Evolutionary conservation across 1,140 invertebrate genomes (phyloP).

Genomic region (Calliopsis andreniformis): DNA sequence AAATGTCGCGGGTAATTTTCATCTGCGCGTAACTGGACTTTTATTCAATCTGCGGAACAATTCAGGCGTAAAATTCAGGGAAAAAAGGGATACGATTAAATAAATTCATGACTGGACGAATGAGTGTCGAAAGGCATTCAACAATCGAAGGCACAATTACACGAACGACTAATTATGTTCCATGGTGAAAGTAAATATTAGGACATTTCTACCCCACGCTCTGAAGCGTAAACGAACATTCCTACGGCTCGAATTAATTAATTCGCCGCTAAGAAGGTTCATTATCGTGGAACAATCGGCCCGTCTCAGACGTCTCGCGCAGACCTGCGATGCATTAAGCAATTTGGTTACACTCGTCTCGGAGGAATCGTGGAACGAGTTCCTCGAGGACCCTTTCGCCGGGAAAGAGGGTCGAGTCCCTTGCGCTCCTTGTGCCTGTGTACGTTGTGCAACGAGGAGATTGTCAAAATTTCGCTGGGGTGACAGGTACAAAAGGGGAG

Average conservation of each 20-base stretch:
- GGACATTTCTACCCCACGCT: not conserved
- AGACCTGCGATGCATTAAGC: constrained; percentile 59
- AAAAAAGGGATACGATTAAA: no score
- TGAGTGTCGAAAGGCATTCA: no score
- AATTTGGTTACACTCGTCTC: constrained; percentile 55
- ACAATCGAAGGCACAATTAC: not conserved
- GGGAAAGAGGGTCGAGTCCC: not conserved
- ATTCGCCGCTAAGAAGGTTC: constrained; percentile 45
- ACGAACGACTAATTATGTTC: not conserved
- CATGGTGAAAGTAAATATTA: not conserved
- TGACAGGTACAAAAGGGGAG: constrained; percentile 45
- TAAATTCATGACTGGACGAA: no score
- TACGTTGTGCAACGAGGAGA: constrained; percentile 34
- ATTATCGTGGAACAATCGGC: constrained; percentile 57
- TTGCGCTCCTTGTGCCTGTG: no score
- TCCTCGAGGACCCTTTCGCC: constrained; percentile 38
- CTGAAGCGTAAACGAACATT: constrained; percentile 26
- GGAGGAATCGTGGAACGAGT: constrained; percentile 49
- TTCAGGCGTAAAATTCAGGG: not conserved
- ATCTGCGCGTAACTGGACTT: not conserved
- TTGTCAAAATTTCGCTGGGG: constrained; percentile 37
- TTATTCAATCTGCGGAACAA: not conserved
- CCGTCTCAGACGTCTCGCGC: constrained; percentile 39
- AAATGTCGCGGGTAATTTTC: not conserved
- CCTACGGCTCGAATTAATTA: constrained; percentile 50